Evolutionary conservation across 2,797 vertebrate genomes (phyloP), one percentile per base, ranked within the genome.

Genomic region (Sebastes flavidus): DNA sequence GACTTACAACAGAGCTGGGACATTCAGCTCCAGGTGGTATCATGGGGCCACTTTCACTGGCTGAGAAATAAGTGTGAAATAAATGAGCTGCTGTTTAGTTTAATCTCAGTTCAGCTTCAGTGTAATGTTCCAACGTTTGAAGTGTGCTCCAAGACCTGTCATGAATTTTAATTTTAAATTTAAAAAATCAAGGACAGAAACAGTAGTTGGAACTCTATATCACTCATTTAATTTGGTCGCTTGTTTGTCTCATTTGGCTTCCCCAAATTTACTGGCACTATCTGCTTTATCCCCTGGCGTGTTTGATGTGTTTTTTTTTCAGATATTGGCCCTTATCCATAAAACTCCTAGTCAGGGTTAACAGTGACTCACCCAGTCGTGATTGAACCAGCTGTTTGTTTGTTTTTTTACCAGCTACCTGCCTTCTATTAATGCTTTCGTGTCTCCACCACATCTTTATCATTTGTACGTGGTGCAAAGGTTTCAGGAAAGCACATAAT

Each of bases 321-420:
- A 66, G 22, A 38, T 62, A 65, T 54, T 42, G 24, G 59, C 42
- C 5, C 25, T 66, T 63, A 72, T 77, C 83, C 58, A 29, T 66
- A 73, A 77, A 63, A 72, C n/a, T 56, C 54, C 24, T 25, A 72
- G 25, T 68, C 58, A 60, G 34, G 27, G 32, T 52, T 72, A 60
- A 56, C 65, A 25, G 36, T 63, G 78, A 88, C 52, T 84, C 65
- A 80, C 46, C 74, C 73, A 34, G 34, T 80, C 38, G n/a, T 80
- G 65, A 81, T 69, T 61, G 52, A 85, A 72, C 13, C 54, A 36
- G 36, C 58, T 62, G 63, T 54, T 67, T 25, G 14, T 42, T 46
- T 73, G 36, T 38, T 38, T 38, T 18, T 65, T 61, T 68, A 52
- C 8, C 49, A 52, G 49, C 49, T 49, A 52, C 9, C 25, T 24